These are phyloP conservation scores for Heliornis fulica DNA, from an alignment of 2,113 vertebrate genomes.

Conservation along the genomic window DNA sequence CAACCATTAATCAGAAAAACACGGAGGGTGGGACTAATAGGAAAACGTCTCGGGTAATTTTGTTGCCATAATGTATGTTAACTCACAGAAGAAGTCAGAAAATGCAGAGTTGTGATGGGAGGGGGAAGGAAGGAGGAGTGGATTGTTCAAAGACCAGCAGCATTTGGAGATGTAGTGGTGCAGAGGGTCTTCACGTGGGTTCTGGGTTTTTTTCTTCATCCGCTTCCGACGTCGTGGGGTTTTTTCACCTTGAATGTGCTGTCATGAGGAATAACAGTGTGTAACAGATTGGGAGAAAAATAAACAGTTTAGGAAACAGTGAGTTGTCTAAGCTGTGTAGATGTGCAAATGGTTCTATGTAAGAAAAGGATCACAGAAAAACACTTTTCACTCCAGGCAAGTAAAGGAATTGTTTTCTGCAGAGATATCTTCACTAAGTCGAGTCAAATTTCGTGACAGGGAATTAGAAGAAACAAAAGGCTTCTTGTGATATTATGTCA, in stretches of 20 bases:
- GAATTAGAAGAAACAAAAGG: background rate
- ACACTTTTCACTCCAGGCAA: background rate
- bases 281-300: background rate
- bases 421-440: background rate
- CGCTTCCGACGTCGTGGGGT: fast-evolving
- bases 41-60: background rate
- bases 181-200: background rate
- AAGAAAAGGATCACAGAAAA: background rate
- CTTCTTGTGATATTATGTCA: background rate
- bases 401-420: background rate
- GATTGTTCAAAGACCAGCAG: background rate
- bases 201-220: background rate
- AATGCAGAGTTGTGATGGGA: background rate
- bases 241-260: background rate
- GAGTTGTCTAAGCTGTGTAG: background rate
- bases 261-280: background rate
- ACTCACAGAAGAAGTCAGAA: background rate
- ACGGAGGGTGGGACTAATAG: background rate
- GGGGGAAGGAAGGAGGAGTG: background rate
- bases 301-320: background rate
- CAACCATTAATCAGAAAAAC: background rate
- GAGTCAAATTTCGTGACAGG: background rate
- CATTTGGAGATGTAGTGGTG: background rate
- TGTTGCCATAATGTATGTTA: background rate
- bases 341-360: background rate